These are phyloP conservation scores for Fissipunctia ypsillon DNA, from an alignment of 2,888 invertebrate species.

Conservation along the genomic window DNA sequence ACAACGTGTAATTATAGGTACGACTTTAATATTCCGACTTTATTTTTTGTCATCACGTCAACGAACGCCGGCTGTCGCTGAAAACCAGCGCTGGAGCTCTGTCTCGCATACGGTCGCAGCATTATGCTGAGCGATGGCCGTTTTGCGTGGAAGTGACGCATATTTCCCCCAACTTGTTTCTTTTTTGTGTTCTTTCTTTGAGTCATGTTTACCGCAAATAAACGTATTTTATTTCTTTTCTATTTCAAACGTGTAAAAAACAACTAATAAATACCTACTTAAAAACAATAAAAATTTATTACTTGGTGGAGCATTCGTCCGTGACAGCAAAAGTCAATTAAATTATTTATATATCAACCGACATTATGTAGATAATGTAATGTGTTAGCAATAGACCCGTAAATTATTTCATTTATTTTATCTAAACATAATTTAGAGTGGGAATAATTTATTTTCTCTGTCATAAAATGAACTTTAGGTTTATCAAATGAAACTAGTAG, in stretches of 20 bases:
- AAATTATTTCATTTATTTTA: slow-evolving; percentile 36
- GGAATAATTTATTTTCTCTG: slow-evolving; percentile 36
- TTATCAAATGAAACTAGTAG: slow-evolving; percentile 42
- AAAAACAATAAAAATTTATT: slow-evolving; percentile 14
- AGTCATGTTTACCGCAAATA: no score
- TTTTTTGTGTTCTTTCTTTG: no score
- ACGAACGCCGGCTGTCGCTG: no score
- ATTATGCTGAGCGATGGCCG: no score
- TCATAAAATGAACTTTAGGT: slow-evolving; percentile 25
- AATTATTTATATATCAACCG: slow-evolving; percentile 32
- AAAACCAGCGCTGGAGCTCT: no score
- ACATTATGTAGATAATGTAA: slow-evolving; percentile 35
- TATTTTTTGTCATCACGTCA: no score
- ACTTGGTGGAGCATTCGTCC: background rate
- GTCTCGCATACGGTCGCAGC: no score
- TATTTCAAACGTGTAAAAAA: background rate
- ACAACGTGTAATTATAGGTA: background rate
- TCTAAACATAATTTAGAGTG: slow-evolving; percentile 28
- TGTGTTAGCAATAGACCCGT: slow-evolving; percentile 10
- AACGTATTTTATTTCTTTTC: background rate
- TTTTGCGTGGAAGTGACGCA: no score
- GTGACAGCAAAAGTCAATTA: slow-evolving; percentile 36
- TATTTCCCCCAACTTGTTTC: no score
- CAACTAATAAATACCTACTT: slow-evolving; percentile 1
- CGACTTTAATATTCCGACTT: no score